Percentiles rank a stretch among this genome's conserved stretches.
Conservation (phyloP, 1,140 invertebrate genomes). For the Tetramorium parvispinum region DNA sequence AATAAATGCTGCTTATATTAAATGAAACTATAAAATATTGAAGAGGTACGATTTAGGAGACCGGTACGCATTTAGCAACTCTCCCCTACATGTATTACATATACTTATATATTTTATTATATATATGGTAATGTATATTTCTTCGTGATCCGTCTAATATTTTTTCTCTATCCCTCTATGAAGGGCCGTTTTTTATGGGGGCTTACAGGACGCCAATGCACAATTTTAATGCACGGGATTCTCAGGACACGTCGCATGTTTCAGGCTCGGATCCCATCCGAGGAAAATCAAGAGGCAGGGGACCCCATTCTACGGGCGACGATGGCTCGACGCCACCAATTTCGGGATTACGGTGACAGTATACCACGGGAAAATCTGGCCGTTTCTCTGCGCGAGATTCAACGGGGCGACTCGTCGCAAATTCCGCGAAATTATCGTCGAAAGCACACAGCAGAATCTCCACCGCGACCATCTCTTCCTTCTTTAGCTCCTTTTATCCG, state of each 20-base stretch:
- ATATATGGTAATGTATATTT: background rate
- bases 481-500: background rate
- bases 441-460: background rate
- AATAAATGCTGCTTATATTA: no score
- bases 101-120: no score
- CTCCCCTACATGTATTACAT: no score
- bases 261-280: constrained; percentile 5
- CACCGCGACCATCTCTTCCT: background rate
- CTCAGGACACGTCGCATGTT: constrained; percentile 31
- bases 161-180: background rate
- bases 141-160: background rate
- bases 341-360: constrained; percentile 54
- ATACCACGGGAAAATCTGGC: constrained; percentile 29
- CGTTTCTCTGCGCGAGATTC: constrained; percentile 33
- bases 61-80: no score
- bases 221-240: constrained; percentile 46
- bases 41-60: no score
- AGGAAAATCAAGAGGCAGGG: constrained; percentile 45
- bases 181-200: background rate
- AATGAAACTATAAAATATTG: no score
- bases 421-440: constrained; percentile 39
- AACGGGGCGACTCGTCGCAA: constrained; percentile 1
- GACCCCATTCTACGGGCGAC: background rate
- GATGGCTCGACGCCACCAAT: constrained; percentile 40
- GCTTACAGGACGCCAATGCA: background rate